Evolutionary conservation across 2,113 vertebrate genomes (phyloP), one percentile per base, ranked within the genome.

Genomic region (Noctilio leporinus): DNA sequence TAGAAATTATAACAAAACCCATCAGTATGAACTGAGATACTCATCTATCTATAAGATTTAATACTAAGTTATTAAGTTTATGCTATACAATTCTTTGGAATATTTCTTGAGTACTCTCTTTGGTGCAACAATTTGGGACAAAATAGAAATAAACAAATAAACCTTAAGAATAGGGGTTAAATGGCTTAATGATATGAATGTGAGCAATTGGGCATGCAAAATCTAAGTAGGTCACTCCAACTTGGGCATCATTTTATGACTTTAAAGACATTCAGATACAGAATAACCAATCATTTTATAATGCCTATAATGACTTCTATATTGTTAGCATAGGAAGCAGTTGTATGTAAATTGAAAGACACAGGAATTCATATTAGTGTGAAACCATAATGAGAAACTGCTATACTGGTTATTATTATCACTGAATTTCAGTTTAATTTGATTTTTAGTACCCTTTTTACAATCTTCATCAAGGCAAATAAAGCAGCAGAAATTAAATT

Each of bases 371-470:
- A 83, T 95, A 93, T 86, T 76, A 85, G 30, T 35, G 86, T 96
- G 64, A 93, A 96, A 78, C 4, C 30, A 64, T 95, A 97, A 96
- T 96, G 67, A 86, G 89, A 96, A 96, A 69, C 47, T 83, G 30
- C 24, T 59, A 77, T 86, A 94, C 57, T 59, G 8, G 67, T 69
- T 85, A 75, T 53, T 95, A 81, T 92, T 92, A 95, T 95, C 87
- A 91, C 59, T 93, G 72, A 94, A 96, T 93, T 96, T 40, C 69
- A 93, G 62, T 91, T 91, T 94, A 96, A 96, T 93, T 93, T 89
- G 47, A 86, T 94, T 91, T 96, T 96, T 86, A 86, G 94, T 89
- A 91, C 8, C 10, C 95, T 96, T 94, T 96, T 94, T 94, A 35
- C 73, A 85, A 38, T 89, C 69, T 88, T 78, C 77, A 95, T 96